Conservation (phyloP, 2,888 invertebrate genomes). For the Caenorhabditis doughertyi region DNA sequence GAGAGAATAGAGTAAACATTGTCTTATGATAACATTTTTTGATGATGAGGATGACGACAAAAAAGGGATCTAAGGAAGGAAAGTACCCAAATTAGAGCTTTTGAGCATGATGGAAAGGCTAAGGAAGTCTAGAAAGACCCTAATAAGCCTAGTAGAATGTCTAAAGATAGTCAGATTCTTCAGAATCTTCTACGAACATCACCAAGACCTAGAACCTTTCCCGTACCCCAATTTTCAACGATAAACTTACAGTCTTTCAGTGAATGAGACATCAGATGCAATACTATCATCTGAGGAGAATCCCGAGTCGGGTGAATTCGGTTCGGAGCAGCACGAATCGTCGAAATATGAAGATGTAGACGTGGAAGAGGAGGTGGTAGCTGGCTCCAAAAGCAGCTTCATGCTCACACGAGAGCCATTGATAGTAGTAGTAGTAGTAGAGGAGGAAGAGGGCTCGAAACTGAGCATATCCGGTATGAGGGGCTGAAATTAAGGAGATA, state of each 20-base stretch:
- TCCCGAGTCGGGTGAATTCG: conserved; percentile 70
- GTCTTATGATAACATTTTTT: conserved; percentile 9
- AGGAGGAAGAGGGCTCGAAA: conserved; percentile 35
- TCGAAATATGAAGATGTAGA: conserved; percentile 40
- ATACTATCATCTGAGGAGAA: conserved; percentile 71
- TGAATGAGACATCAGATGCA: conserved; percentile 43
- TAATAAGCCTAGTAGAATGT: too few species aligned
- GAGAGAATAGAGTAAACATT: conserved; percentile 37
- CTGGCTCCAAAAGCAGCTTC: conserved; percentile 51
- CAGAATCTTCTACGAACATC: too few species aligned
- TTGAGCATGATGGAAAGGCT: too few species aligned
- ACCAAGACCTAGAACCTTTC: too few species aligned
- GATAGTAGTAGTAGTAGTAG: too few species aligned
- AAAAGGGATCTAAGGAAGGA: too few species aligned
- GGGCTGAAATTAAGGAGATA: conserved; percentile 1
- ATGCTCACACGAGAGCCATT: conserved; percentile 23
- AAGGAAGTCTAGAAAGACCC: too few species aligned
- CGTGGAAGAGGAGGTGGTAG: conserved; percentile 1
- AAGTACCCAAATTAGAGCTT: too few species aligned
- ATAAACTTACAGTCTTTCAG: conserved; percentile 57
- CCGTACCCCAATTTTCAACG: background rate
- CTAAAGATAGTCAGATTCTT: too few species aligned
- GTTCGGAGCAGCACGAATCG: conserved; percentile 62
- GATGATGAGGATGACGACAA: background rate
- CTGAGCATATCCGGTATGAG: conserved; percentile 16